Conservation (phyloP, 1,140 invertebrate genomes). For the Watersipora subatra region DNA sequence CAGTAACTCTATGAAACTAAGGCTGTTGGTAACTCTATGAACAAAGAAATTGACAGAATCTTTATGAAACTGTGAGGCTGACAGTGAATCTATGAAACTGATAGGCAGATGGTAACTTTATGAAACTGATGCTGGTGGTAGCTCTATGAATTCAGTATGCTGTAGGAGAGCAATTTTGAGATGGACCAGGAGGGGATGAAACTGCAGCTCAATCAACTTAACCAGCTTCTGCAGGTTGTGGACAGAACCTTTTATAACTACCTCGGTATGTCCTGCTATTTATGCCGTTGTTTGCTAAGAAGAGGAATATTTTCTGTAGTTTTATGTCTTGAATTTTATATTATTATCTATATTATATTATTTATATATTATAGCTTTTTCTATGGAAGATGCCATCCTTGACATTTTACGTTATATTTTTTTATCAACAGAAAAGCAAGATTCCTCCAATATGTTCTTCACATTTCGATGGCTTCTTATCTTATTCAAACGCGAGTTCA, state of each 20-base stretch:
- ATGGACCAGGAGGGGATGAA: conserved; percentile 96
- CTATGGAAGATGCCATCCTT: no score
- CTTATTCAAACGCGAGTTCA: conserved; percentile 51
- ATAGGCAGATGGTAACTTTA: no score
- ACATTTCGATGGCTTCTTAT: conserved; percentile 74
- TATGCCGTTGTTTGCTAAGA: no score
- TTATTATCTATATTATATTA: background rate
- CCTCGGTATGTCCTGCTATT: conserved; percentile 44
- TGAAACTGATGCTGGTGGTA: no score
- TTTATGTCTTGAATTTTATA: background rate
- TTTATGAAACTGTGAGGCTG: no score
- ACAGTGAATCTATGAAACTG: no score
- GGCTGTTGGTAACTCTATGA: no score
- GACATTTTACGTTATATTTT: no score
- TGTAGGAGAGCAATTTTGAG: conserved; percentile 81
- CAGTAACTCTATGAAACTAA: no score
- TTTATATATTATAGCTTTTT: conserved; percentile 15
- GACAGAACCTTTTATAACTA: conserved; percentile 74
- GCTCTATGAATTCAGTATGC: no score
- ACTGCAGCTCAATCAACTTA: conserved; percentile 69
- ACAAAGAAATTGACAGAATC: no score
- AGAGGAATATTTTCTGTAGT: background rate
- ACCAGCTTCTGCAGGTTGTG: conserved; percentile 62
- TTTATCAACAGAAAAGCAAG: conserved; percentile 73
- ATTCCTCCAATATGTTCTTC: conserved; percentile 96